These are phyloP conservation scores for Scaptomyza caliginosa DNA, from an alignment of 2,888 invertebrate species.

Conservation along the genomic window DNA sequence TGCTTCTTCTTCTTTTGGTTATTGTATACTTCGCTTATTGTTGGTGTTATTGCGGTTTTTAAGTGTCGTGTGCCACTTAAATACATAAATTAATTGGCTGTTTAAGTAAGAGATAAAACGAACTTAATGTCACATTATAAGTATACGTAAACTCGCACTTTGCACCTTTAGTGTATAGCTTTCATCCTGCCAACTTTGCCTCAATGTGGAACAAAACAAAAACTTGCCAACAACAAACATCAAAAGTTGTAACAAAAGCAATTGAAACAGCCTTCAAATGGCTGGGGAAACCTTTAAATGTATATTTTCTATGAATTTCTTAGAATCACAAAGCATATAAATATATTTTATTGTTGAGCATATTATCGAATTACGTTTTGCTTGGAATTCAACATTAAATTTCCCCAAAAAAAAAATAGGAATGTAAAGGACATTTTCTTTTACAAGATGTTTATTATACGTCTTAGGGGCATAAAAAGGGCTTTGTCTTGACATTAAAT, in stretches of 20 bases:
- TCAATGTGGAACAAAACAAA: background rate
- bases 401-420: background rate
- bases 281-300: background rate
- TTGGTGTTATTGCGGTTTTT: constrained; percentile 55
- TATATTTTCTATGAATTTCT: background rate
- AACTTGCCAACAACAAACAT: background rate
- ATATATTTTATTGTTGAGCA: constrained; percentile 22
- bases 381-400: constrained; percentile 9
- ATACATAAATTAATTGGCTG: constrained; percentile 66
- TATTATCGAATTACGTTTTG: constrained; percentile 33
- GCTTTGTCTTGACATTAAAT: background rate
- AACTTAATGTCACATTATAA: constrained; percentile 43
- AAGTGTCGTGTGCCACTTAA: constrained; percentile 58
- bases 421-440: background rate
- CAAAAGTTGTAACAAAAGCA: constrained; percentile 3
- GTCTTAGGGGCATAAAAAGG: background rate
- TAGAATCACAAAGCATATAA: background rate
- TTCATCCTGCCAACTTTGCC: background rate
- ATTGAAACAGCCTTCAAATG: background rate
- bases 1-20: constrained; percentile 22
- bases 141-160: constrained; percentile 18
- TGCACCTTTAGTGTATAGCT: background rate
- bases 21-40: constrained; percentile 33
- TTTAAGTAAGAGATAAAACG: constrained; percentile 52
- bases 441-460: background rate